These are phyloP conservation scores for Pseudomugil gertrudae DNA, from an alignment of 2,797 vertebrate species.

Conservation along the genomic window DNA sequence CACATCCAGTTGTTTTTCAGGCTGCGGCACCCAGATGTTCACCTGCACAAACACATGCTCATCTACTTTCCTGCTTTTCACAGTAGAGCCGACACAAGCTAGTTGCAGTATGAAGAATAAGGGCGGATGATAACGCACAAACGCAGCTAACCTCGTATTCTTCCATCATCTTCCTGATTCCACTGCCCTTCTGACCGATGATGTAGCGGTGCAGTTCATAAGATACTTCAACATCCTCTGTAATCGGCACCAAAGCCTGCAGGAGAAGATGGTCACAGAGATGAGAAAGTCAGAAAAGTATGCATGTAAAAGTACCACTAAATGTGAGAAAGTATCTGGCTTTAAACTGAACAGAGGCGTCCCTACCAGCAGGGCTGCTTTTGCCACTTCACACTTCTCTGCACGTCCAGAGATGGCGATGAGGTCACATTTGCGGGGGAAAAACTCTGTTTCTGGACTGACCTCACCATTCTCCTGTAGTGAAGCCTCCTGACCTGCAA, in stretches of 20 bases:
- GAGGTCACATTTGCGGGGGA: constrained; percentile 81
- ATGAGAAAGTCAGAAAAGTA: neutral
- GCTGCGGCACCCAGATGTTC: constrained; percentile 87
- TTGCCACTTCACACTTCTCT: constrained; percentile 83
- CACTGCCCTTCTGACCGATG: constrained; percentile 86
- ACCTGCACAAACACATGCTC: constrained; percentile 66
- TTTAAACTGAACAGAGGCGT: neutral
- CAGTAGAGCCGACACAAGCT: neutral
- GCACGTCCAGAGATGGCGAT: constrained; percentile 78
- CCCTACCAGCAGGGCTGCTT: constrained; percentile 79
- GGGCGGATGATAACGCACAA: neutral
- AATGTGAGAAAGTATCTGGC: neutral
- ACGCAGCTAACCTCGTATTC: constrained; percentile 82
- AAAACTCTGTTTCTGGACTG: constrained; percentile 67
- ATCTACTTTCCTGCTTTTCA: too few relatives aligned
- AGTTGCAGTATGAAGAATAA: neutral
- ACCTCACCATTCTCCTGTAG: constrained; percentile 81
- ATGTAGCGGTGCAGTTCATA: constrained; percentile 86
- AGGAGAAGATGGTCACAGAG: neutral
- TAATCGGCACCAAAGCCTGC: constrained; percentile 85
- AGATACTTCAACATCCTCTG: constrained; percentile 81
- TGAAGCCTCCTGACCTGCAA: constrained; percentile 71
- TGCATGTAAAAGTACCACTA: neutral
- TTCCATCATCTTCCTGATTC: constrained; percentile 88
- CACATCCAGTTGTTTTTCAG: constrained; percentile 83